Base-by-base conservation (phyloP, 2,113 vertebrate genomes). In the Hylia prasina region DNA sequence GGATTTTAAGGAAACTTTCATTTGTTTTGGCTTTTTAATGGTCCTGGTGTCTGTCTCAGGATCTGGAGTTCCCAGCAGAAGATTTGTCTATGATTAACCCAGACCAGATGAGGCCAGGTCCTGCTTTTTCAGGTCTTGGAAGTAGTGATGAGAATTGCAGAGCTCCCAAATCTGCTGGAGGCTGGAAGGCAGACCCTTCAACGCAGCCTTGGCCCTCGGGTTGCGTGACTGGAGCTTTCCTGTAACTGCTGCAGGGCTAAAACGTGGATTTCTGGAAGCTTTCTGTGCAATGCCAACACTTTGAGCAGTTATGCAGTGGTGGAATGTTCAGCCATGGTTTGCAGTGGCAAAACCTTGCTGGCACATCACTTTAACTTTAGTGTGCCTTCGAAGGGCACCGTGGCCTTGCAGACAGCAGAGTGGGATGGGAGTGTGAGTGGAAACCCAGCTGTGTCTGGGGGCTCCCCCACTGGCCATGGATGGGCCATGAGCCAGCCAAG, bases 401-500 rank as follows among this genome's bases (percentile, higher is more conserved):
- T 1, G 3, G 30, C 45, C 71, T 31, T 63, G 11, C 12, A 44
- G 66, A 8, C 4, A 13, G 0, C 27, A 12, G 60, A 11, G 54
- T 0, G 0, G 35, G 51, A 9, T 23, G 47, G 40, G 31, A 1
- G 39, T 14, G 39, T 0, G 12, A 39, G n/a, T 47, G 69, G 64
- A 63, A 70, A 45, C 44, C 47, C 65, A n/a, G 39, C 70, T 44
- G 1, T 1, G 13, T 4, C 3, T 21, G 15, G 25, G 81, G 56
- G 4, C 35, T 90, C 48, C 33, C 61, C 53, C 54, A 15, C 37
- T 8, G 9, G n/a, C 93, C 4, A 1, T 3, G 56, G 65, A 2
- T 24, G 28, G 40, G 40, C 20, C 17, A 1, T 0, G 6, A 72
- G 79, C 0, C 0, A 79, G 7, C 42, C 2, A 19, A 39, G 68